Evolutionary conservation across 2,113 vertebrate species (phyloP), one percentile per base, ranked within the genome.

Genomic region (Calidris pugnax): DNA sequence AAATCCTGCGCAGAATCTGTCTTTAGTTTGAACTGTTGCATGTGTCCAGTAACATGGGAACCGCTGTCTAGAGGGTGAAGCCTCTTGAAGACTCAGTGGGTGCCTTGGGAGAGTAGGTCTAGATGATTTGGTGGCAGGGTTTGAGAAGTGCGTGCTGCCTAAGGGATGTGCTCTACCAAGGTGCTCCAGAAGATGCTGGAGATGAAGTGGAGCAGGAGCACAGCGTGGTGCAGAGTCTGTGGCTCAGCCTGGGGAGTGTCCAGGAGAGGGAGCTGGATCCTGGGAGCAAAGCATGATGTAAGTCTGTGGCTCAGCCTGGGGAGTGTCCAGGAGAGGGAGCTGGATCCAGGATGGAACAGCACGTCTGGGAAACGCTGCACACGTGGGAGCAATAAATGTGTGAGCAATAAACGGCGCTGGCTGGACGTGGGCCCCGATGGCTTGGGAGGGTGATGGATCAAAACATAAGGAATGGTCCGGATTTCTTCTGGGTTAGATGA

Each of bases 271-370:
- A 96, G 93, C 95, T 43, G 93, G 76, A 33, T 84, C 67, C 2
- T n/a, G n/a, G 22, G 51, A 85, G 57, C 68, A 20, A 0, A 1
- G 22, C 2, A 1, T 28, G 37, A 41, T 41, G 35, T 0, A n/a
- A n/a, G 57, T 3, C 22, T 11, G n/a, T 1, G 2, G 19, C 56
- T 83, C 24, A 35, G 84, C 50, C 4, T n/a, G 87, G 72, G 80
- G 17, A 89, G 72, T 14, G 72, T 91, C 95, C 91, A 89, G 93
- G 93, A 93, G 95, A 89, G 91, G 93, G 93, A 96, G 93, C 95
- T 43, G 93, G 76, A 33, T 84, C 67, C 2, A 1, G 95, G 74
- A 21, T 1, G 13, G 68, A 87, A 68, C 77, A 41, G 32, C 53
- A 35, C 2, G 2, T 17, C 68, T 43, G 11, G 73, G 86, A 47